phyloP scores from a whole-genome alignment of 2,113 vertebrate genomes.

The Oreamnos americanus region DNA sequence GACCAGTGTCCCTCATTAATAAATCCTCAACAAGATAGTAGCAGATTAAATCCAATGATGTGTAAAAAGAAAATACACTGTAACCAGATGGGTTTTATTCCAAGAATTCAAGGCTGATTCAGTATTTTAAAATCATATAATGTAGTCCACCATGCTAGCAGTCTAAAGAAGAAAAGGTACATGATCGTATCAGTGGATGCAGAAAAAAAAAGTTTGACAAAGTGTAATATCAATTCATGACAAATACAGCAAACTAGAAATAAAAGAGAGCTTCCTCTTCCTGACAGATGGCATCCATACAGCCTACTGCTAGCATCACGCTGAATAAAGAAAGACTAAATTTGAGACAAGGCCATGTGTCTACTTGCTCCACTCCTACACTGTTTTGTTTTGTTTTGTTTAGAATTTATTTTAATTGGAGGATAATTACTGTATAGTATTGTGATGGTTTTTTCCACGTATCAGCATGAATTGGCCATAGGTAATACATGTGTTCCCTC shows the following conservation, averaged over 20 bases:
- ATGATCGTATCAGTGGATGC: background rate
- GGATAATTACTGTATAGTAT: background rate
- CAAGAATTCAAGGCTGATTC: background rate
- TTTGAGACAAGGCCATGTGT: background rate
- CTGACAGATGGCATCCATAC: background rate
- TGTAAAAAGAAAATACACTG: background rate
- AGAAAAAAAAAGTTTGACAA: background rate
- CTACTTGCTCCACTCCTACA: background rate
- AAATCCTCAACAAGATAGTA: background rate
- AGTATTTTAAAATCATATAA: background rate
- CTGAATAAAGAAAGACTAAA: background rate
- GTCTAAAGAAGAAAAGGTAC: background rate
- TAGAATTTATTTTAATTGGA: background rate
- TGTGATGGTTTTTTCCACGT: background rate
- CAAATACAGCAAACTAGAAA: background rate
- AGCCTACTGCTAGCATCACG: background rate
- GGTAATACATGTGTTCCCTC: background rate
- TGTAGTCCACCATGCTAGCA: background rate
- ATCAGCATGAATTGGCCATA: background rate
- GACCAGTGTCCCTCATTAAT: background rate
- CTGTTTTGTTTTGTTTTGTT: background rate
- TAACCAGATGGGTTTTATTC: background rate
- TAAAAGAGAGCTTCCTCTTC: background rate
- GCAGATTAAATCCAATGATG: background rate
- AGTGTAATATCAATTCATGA: background rate